Percentiles rank a stretch among this genome's conserved stretches.
Conservation (phyloP, 2,888 invertebrate species). For the Herminia tarsipennalis region DNA sequence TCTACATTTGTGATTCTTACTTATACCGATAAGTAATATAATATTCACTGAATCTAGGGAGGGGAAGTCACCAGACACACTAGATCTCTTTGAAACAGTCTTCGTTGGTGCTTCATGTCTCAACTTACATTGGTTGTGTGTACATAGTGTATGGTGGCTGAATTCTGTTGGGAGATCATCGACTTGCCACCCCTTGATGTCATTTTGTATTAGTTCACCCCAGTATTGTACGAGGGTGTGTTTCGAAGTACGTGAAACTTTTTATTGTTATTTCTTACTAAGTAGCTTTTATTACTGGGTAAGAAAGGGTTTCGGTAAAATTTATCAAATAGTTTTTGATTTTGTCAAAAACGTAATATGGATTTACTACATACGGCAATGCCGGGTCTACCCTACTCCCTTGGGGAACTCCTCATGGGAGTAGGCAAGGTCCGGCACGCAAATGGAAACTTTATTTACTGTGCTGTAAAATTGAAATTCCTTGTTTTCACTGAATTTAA, state of each 20-base stretch:
- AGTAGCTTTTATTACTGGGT: slow-evolving; percentile 25
- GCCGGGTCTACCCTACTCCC: too few relatives aligned
- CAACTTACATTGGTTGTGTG: slow-evolving; percentile 39
- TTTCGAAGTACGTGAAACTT: slow-evolving; percentile 45
- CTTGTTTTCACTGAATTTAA: too few relatives aligned
- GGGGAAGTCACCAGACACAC: slow-evolving; percentile 39
- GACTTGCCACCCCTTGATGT: slow-evolving; percentile 51
- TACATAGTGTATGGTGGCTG: slow-evolving; percentile 48
- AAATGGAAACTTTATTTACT: too few relatives aligned
- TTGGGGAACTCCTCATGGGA: too few relatives aligned
- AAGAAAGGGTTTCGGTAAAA: not conserved
- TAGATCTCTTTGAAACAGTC: slow-evolving; percentile 13
- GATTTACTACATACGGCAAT: too few relatives aligned
- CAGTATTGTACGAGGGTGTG: slow-evolving; percentile 45
- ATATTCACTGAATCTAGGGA: slow-evolving; percentile 55
- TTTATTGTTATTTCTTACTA: slow-evolving; percentile 42
- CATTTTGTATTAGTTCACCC: slow-evolving; percentile 56
- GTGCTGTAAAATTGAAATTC: not conserved
- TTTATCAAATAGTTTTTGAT: not conserved
- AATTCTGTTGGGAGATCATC: slow-evolving; percentile 56
- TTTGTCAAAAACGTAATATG: not conserved
- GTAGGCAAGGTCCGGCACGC: too few relatives aligned
- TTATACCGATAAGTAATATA: slow-evolving; percentile 61
- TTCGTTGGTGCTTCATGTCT: slow-evolving; percentile 14
- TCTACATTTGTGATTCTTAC: slow-evolving; percentile 60